Conservation (phyloP, 2,113 vertebrate genomes). For the Pelvicachromis taeniatus region DNA sequence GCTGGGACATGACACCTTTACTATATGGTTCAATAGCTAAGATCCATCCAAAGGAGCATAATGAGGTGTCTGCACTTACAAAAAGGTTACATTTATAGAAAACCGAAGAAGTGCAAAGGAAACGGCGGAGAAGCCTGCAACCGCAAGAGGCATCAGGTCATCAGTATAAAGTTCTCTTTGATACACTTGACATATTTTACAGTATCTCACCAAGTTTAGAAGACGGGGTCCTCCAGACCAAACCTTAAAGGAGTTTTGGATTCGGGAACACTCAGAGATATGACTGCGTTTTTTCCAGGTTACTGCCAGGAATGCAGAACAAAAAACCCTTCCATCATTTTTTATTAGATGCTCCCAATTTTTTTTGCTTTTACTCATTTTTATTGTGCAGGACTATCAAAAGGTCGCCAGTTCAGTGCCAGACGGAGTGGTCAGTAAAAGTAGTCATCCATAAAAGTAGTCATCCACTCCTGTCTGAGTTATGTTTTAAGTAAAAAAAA, state of each 20-base stretch:
- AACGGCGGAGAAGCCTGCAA: not conserved
- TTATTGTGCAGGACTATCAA: not conserved
- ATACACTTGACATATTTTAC: not conserved
- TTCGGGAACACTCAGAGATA: not conserved
- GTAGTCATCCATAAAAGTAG: not conserved
- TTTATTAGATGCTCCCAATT: not conserved
- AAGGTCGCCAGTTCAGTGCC: too few species aligned
- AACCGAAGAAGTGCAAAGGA: not conserved
- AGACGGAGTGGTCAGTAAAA: not conserved
- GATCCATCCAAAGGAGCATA: not conserved
- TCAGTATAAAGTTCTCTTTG: not conserved
- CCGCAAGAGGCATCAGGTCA: not conserved
- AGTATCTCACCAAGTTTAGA: not conserved
- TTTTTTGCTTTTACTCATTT: not conserved
- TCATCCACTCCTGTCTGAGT: not conserved
- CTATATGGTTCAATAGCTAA: not conserved
- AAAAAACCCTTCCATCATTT: not conserved
- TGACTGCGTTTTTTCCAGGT: not conserved
- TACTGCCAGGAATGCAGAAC: not conserved
- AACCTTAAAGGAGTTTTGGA: not conserved
- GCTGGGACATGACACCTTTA: not conserved
- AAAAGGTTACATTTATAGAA: not conserved
- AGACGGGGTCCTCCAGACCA: not conserved
- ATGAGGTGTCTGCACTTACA: not conserved
- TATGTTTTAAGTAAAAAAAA: not conserved